phyloP scores from a whole-genome alignment of 2,888 invertebrate species.

The Drosophila bunnanda region DNA sequence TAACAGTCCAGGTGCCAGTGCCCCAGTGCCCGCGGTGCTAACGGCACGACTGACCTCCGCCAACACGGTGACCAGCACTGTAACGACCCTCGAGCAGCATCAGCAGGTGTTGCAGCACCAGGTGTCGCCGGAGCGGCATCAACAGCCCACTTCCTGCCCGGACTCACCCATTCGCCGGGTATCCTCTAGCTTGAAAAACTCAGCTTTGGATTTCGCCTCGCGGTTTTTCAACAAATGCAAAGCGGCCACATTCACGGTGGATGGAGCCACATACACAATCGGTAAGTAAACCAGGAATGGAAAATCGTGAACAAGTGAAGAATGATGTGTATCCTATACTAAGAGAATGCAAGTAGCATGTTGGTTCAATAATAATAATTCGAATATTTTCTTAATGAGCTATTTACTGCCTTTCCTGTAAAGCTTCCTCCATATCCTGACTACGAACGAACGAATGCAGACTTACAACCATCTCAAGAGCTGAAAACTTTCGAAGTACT shows the following conservation, averaged over 20 bases:
- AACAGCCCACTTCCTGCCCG: slow-evolving; percentile 80
- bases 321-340: background rate
- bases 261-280: slow-evolving; percentile 94
- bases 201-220: slow-evolving; percentile 83
- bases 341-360: background rate
- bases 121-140: slow-evolving; percentile 56
- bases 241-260: slow-evolving; percentile 94
- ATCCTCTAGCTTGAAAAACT: slow-evolving; percentile 82
- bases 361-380: too few relatives aligned
- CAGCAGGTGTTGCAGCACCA: slow-evolving; percentile 36
- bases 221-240: slow-evolving; percentile 92
- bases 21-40: slow-evolving; percentile 55
- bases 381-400: background rate
- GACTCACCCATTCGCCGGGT: slow-evolving; percentile 84
- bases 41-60: slow-evolving; percentile 61
- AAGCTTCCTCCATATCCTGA: too few relatives aligned
- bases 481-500: background rate
- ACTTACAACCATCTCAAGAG: background rate
- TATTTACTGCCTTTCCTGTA: background rate
- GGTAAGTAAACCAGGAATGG: slow-evolving; percentile 86
- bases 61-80: slow-evolving; percentile 61
- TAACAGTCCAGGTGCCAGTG: background rate
- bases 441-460: background rate
- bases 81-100: slow-evolving; percentile 47
- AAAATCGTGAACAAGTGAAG: background rate